These are phyloP conservation scores for Octonoba sinensis DNA, from an alignment of 2,888 invertebrate species.

Conservation along the genomic window DNA sequence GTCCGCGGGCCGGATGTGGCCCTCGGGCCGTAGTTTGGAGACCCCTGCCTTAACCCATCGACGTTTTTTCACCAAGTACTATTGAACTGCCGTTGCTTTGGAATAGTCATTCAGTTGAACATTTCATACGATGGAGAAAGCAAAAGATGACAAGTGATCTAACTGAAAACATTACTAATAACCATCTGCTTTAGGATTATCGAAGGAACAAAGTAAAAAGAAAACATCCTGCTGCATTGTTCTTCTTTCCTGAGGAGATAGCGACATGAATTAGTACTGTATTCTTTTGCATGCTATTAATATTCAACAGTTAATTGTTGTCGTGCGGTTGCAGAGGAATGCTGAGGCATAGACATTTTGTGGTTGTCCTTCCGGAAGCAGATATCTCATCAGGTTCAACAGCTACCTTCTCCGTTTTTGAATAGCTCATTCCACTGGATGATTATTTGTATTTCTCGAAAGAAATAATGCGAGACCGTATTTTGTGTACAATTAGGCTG, in stretches of 20 bases:
- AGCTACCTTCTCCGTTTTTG: no score
- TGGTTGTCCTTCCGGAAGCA: neutral
- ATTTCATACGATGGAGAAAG: neutral
- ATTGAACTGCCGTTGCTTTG: no score
- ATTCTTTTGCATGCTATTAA: constrained; percentile 4
- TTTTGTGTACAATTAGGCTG: no score
- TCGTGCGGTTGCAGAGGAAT: neutral
- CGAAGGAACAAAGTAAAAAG: neutral
- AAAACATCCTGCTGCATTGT: neutral
- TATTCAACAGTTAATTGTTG: constrained; percentile 4
- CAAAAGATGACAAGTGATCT: neutral
- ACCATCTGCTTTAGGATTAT: neutral
- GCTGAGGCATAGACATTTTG: neutral
- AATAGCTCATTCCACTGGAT: no score
- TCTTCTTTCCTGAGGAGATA: neutral
- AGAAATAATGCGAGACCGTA: no score
- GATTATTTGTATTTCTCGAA: no score
- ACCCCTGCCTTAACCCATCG: no score
- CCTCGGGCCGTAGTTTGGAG: no score
- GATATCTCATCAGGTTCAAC: no score
- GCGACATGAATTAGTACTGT: neutral
- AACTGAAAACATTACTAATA: neutral
- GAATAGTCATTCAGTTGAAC: no score
- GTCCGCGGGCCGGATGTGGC: no score
- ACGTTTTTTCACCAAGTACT: no score